Evolutionary conservation across 2,888 invertebrate species (phyloP), one percentile per base, ranked within the genome.

Genomic region (Philopedon plagiatum): DNA sequence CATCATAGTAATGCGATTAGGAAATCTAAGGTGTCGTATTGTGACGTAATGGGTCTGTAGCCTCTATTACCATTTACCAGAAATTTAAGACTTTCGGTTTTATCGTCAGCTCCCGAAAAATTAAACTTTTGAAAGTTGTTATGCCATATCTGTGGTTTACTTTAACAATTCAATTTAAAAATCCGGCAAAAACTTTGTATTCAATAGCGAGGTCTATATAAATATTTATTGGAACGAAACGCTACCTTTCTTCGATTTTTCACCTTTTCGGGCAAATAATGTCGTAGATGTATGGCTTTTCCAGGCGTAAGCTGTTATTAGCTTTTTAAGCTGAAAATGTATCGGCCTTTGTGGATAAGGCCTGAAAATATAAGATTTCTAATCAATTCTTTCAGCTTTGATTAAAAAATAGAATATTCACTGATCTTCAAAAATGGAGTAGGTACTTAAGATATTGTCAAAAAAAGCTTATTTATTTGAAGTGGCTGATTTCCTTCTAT

Each of bases 181-280:
- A 51, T 51, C 44, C 49, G 26, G 1, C 26, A 13, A 19, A 49
- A 49, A 49, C 49, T 26, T 49, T 23, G 46, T 46, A 46, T 46
- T 46, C 46, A 46, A 21, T 46, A 46, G 46, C 46, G 5, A 5
- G 0, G 46, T 21, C 19, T 46, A 46, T n/a, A n/a, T 46, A 46
- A 46, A 46, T 46, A 46, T 46, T 46, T 46, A 46, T 46, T 46
- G 9, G 46, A 46, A 19, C 19, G 46, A 46, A 21, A 46, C 46
- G 21, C 19, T 23, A 26, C 51, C 34, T 61, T 64, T 54, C 23
- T 21, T 64, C 34, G 19, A 37, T 51, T 46, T 51, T 51, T 39
- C 34, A 64, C 51, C 54, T 64, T 64, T 39, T 37, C 23, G 64
- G 34, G 49, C 64, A 51, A 34, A 64, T 54, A 51, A 64, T 64